Evolutionary conservation across 2,113 vertebrate genomes (phyloP), one percentile per base, ranked within the genome.

Genomic region (Sylvia atricapilla): DNA sequence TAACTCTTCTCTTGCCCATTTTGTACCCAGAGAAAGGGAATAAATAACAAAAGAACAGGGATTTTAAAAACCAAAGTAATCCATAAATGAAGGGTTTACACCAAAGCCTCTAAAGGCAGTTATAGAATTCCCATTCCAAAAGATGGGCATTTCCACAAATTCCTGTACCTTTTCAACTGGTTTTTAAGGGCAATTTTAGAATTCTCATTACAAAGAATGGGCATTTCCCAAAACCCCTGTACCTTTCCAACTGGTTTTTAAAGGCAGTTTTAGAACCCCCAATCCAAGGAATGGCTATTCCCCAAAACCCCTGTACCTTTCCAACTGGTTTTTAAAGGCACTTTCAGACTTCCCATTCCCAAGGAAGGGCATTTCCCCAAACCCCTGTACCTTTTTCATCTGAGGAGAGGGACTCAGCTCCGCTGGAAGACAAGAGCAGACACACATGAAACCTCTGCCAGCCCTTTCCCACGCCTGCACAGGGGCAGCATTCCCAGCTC

Each of bases 311-410:
- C 70, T 44, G 39, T 1, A 53, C 15, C 50, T 31, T 49, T 49
- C 11, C 30, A 55, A 6, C 3, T 18, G 21, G 4, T 5, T 47
- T 59, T 30, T 18, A 30, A 46, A 25, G 53, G 5, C 13, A 11
- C 3, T 22, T 35, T 6, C 1, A 33, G n/a, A 53, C 37, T 2
- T 3, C 31, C 14, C 41, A 13, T 6, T 24, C 47, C n/a, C 0
- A 10, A 72, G 25, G 41, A 46, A 0, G 11, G 10, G n/a, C 28
- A 67, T 60, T 64, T 35, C 55, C 41, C 79, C 39, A 63, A 46
- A 41, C 7, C 8, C 58, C 49, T 6, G 15, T 97, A 98, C 95
- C 97, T 97, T 96, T 96, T 30, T 96, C 96, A 78, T 97, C 96
- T 22, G 87, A 90, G 49, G 88, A 87, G 55, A 80, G 60, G 28